phyloP scores from a whole-genome alignment of 2,113 vertebrate species.

The Bufo gargarizans region DNA sequence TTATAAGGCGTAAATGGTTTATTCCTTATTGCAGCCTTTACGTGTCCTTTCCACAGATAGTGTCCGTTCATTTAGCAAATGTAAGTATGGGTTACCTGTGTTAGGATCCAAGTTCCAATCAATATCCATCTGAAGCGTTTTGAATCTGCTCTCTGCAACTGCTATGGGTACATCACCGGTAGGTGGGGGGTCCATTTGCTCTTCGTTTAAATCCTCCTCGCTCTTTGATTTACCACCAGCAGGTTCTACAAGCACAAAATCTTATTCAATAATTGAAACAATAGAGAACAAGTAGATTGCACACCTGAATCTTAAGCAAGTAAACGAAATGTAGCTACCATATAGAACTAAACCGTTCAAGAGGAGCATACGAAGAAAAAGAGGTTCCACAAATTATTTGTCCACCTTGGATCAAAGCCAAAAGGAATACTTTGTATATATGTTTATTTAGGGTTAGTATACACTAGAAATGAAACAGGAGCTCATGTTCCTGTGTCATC shows the following conservation, averaged over 20 bases:
- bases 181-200: background rate
- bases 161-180: background rate
- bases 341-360: background rate
- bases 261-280: background rate
- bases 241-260: conserved; percentile 25
- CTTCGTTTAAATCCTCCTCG: background rate
- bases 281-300: background rate
- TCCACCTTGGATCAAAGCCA: conserved; percentile 30
- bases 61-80: conserved; percentile 23
- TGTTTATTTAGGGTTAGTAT: conserved; percentile 17
- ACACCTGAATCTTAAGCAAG: conserved; percentile 18
- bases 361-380: background rate
- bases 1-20: too few species aligned
- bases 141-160: conserved; percentile 26
- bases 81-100: conserved; percentile 58
- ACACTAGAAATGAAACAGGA: background rate
- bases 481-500: conserved; percentile 5
- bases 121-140: conserved; percentile 55
- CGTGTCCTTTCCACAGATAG: background rate
- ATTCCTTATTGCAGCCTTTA: background rate
- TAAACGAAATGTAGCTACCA: background rate
- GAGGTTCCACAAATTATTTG: conserved; percentile 16
- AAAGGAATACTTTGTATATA: background rate
- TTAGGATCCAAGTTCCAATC: conserved; percentile 41
- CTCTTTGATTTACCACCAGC: background rate